phyloP scores from a whole-genome alignment of 23 tunicate species.

The Diplosoma virens region DNA sequence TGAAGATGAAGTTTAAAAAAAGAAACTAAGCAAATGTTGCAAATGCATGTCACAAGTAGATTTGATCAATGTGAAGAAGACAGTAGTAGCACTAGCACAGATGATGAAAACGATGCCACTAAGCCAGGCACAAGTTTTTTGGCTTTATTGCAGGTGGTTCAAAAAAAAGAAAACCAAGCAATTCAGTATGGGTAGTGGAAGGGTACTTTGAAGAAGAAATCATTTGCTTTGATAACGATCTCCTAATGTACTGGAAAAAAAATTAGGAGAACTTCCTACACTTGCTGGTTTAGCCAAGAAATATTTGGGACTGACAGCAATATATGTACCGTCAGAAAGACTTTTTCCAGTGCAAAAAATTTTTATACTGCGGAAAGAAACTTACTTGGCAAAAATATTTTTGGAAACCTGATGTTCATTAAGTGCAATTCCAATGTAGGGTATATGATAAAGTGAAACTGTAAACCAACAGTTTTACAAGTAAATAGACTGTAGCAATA shows the following conservation, averaged over 20 bases:
- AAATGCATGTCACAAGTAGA: constrained; percentile 13
- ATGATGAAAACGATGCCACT: background rate
- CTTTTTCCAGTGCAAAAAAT: background rate
- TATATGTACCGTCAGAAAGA: background rate
- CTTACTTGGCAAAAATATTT: background rate
- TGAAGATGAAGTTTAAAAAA: constrained; percentile 10
- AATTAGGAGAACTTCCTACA: background rate
- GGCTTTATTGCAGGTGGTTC: constrained; percentile 7
- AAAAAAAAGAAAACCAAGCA: background rate
- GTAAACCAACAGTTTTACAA: background rate
- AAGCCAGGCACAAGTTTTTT: constrained; percentile 6
- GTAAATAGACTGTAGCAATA: background rate
- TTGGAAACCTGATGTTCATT: background rate
- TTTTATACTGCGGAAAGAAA: background rate
- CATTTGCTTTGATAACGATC: constrained; percentile 9
- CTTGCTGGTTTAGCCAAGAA: constrained; percentile 32
- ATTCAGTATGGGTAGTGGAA: background rate
- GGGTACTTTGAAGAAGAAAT: constrained; percentile 16
- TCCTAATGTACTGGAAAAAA: constrained; percentile 21
- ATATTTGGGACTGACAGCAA: constrained; percentile 28
- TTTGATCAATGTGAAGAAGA: background rate
- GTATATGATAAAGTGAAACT: background rate
- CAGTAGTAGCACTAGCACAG: background rate
- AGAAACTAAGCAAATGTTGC: constrained; percentile 3
- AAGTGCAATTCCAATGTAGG: background rate